Conservation (phyloP, 2,113 vertebrate species). For the Ctenodactylus gundi region DNA sequence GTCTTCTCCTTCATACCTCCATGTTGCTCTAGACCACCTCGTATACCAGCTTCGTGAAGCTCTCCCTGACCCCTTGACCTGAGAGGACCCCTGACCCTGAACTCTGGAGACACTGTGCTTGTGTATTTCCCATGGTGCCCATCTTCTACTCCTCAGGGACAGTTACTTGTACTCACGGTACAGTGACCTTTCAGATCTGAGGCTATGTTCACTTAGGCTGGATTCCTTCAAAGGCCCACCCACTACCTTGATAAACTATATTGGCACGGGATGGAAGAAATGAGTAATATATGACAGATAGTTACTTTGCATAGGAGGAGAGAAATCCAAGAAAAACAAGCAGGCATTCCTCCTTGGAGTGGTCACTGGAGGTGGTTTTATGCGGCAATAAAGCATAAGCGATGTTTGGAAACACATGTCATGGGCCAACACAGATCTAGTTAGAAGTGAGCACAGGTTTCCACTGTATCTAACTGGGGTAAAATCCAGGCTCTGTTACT, state of each 20-base stretch:
- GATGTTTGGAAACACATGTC: background rate
- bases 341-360: background rate
- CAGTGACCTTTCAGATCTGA: background rate
- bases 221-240: background rate
- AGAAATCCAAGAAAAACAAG: background rate
- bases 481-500: constrained; percentile 14
- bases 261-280: background rate
- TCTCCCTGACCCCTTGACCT: background rate
- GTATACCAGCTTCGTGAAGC: background rate
- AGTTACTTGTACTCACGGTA: background rate
- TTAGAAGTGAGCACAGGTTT: background rate
- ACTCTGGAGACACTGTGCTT: background rate
- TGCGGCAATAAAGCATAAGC: background rate
- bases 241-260: background rate
- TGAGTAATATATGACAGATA: background rate
- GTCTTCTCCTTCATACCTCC: background rate
- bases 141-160: background rate
- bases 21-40: background rate
- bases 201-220: background rate
- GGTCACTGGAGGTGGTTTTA: background rate
- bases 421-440: background rate
- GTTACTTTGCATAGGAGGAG: background rate
- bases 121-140: background rate
- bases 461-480: background rate
- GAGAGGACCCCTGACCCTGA: background rate